phyloP scores from a whole-genome alignment of 2,888 invertebrate species.

The Lamellibrachia columna region DNA sequence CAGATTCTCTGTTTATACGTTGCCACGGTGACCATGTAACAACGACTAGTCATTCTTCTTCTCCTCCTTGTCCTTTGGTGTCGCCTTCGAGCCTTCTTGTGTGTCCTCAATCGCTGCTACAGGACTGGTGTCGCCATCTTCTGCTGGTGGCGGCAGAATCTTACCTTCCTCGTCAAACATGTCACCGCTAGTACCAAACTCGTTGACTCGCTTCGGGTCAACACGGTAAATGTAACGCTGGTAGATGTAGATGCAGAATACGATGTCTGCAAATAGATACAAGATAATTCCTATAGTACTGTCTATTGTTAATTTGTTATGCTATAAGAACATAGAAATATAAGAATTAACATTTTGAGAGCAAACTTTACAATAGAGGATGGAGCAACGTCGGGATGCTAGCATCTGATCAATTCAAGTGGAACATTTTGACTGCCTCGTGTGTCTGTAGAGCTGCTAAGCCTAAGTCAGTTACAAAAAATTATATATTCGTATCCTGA shows the following conservation, averaged over 20 bases:
- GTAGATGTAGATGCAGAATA: constrained; percentile 98
- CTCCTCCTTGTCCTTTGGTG: not conserved
- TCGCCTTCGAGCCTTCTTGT: not conserved
- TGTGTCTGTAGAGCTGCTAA: too few species aligned
- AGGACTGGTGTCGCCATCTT: not conserved
- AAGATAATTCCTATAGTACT: not conserved
- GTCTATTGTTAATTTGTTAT: too few species aligned
- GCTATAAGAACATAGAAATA: too few species aligned
- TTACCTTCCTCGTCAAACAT: constrained; percentile 72
- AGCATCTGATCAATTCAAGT: too few species aligned
- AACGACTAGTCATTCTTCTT: not conserved
- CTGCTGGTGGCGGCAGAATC: not conserved
- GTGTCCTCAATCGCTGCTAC: not conserved
- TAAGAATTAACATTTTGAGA: too few species aligned
- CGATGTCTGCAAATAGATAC: constrained; percentile 77
- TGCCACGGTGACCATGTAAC: not conserved
- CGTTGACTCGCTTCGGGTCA: constrained; percentile 93
- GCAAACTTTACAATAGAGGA: too few species aligned
- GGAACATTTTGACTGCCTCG: too few species aligned
- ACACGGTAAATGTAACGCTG: constrained; percentile 97
- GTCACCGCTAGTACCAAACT: constrained; percentile 97
- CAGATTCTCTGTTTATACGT: not conserved
- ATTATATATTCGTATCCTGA: not conserved
- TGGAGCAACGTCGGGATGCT: too few species aligned
- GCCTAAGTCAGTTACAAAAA: too few species aligned